Conservation (phyloP, 2,888 invertebrate genomes). For the Orthonychiurus folsomi region DNA sequence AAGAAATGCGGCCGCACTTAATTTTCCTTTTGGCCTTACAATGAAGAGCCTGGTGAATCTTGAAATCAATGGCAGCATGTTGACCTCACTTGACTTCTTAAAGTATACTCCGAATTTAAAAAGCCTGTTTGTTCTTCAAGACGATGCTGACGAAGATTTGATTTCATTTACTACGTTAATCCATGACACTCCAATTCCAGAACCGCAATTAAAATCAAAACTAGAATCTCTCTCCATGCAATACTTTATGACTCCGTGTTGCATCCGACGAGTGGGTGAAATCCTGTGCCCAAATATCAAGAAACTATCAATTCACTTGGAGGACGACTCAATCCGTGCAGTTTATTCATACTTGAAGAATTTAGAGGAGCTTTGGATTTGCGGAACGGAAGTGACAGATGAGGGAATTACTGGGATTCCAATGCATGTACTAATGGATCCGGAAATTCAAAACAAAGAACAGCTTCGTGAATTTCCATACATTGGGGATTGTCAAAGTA, state of each 20-base stretch:
- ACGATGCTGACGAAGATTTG: constrained; percentile 16
- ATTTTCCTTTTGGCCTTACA: constrained; percentile 6
- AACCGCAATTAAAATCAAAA: neutral
- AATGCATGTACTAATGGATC: constrained; percentile 7
- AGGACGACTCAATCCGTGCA: constrained; percentile 26
- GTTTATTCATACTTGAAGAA: constrained; percentile 17
- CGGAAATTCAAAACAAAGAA: constrained; percentile 7
- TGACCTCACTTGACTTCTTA: constrained; percentile 18
- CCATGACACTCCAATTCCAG: constrained; percentile 13
- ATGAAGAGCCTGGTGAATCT: constrained; percentile 16
- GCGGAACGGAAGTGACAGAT: constrained; percentile 27
- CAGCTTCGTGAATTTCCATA: constrained; percentile 14
- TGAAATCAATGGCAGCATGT: constrained; percentile 25
- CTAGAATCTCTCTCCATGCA: neutral
- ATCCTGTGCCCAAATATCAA: constrained; percentile 18
- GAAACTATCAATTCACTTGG: constrained; percentile 22
- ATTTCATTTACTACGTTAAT: constrained; percentile 9
- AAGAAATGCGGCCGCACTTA: neutral
- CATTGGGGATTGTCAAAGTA: constrained; percentile 28
- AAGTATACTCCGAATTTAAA: constrained; percentile 12
- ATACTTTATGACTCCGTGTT: constrained; percentile 17
- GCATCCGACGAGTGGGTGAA: constrained; percentile 16
- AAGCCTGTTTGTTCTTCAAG: constrained; percentile 18
- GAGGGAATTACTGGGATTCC: constrained; percentile 27
- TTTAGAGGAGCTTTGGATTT: constrained; percentile 23